A percentile compares a stretch with the other conserved stretches of the same genome.
These are phyloP conservation scores for Holocentrus rufus DNA, from an alignment of 2,797 vertebrate species.

Conservation along the genomic window DNA sequence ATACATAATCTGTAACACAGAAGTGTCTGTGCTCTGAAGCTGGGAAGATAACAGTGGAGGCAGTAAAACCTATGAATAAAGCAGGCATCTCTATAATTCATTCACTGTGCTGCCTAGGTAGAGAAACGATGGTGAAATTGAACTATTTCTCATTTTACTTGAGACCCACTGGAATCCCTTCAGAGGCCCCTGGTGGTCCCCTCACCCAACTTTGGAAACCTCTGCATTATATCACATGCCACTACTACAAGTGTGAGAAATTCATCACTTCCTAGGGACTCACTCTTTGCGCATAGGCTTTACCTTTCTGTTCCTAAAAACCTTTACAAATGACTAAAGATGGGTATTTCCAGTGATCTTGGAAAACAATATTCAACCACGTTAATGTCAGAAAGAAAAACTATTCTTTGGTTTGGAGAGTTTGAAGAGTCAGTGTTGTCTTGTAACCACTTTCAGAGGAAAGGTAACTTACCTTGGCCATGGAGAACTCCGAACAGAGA, in stretches of 20 bases:
- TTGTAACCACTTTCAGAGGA: background rate
- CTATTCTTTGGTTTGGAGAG: too few species aligned
- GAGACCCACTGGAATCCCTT: background rate
- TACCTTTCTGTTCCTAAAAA: background rate
- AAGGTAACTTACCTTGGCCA: slow-evolving; percentile 78
- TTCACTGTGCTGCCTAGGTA: background rate
- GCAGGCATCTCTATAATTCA: background rate
- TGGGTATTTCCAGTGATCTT: too few species aligned
- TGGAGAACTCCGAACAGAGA: slow-evolving; percentile 72
- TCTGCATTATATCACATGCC: slow-evolving; percentile 58
- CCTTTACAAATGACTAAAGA: background rate
- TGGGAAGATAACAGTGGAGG: too few species aligned
- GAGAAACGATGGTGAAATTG: background rate
- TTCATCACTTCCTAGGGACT: slow-evolving; percentile 49
- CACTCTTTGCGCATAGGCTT: background rate
- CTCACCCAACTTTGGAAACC: slow-evolving; percentile 19
- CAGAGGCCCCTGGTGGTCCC: too few species aligned
- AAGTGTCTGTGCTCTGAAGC: too few species aligned
- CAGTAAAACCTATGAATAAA: background rate
- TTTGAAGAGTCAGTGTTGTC: too few species aligned
- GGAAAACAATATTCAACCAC: background rate
- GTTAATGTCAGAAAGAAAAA: background rate
- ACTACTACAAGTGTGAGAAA: slow-evolving; percentile 56
- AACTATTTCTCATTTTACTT: background rate
- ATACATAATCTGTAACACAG: too few species aligned